phyloP scores from a whole-genome alignment of 2,113 vertebrate genomes.

The Seriola aureovittata region DNA sequence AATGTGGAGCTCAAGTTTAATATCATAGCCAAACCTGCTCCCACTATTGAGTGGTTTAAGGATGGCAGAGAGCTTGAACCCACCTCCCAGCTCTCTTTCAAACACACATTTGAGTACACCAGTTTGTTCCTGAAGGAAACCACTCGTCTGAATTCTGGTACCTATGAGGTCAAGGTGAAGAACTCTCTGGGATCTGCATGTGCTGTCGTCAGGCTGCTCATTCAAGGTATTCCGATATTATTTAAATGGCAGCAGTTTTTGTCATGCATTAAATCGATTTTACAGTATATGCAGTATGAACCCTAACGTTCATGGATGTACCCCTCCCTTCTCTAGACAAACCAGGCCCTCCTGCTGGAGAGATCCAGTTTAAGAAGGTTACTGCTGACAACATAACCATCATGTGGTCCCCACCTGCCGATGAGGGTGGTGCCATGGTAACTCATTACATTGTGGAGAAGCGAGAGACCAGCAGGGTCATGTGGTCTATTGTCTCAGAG shows the following conservation, averaged over 20 bases:
- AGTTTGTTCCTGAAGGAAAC: slow-evolving; percentile 92
- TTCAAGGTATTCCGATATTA: slow-evolving; percentile 88
- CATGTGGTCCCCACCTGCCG: slow-evolving; percentile 92
- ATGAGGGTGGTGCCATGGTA: slow-evolving; percentile 95
- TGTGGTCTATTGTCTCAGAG: slow-evolving; percentile 97
- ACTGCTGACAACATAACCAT: slow-evolving; percentile 95
- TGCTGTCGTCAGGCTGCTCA: slow-evolving; percentile 90
- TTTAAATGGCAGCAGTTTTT: not conserved
- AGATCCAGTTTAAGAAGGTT: slow-evolving; percentile 95
- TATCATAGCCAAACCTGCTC: slow-evolving; percentile 94
- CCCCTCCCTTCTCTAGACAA: slow-evolving; percentile 86
- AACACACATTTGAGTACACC: slow-evolving; percentile 90
- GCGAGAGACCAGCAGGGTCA: slow-evolving; percentile 94
- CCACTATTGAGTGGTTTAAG: slow-evolving; percentile 96
- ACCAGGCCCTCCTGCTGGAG: slow-evolving; percentile 93
- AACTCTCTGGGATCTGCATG: slow-evolving; percentile 95
- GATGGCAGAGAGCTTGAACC: slow-evolving; percentile 92
- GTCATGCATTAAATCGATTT: not conserved
- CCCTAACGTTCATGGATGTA: not conserved
- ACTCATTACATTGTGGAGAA: slow-evolving; percentile 98
- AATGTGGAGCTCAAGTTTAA: slow-evolving; percentile 92
- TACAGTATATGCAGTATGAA: not conserved
- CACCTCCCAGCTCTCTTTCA: slow-evolving; percentile 86
- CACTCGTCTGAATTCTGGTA: slow-evolving; percentile 91
- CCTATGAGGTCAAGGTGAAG: slow-evolving; percentile 94